phyloP scores from a whole-genome alignment of 2,797 vertebrate genomes.

The Hippoglossus hippoglossus region DNA sequence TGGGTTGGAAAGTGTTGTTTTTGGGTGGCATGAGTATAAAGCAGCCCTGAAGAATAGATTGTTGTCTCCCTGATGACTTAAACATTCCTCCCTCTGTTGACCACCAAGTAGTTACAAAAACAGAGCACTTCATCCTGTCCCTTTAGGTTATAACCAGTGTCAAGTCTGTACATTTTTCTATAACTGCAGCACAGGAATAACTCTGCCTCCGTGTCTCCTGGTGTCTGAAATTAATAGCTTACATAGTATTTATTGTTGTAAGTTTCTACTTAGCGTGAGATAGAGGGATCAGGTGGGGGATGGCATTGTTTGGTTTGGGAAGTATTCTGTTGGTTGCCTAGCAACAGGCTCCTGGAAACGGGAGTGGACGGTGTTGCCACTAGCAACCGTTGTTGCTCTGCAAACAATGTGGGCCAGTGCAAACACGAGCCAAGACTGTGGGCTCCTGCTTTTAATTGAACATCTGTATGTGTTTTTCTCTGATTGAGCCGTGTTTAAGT shows the following conservation, averaged over 20 bases:
- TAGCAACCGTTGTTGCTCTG: slow-evolving; percentile 96
- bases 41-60: slow-evolving; percentile 49
- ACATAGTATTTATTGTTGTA: slow-evolving; percentile 89
- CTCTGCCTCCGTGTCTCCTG: slow-evolving; percentile 69
- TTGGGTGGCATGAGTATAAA: slow-evolving; percentile 64
- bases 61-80: slow-evolving; percentile 69
- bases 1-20: slow-evolving; percentile 63
- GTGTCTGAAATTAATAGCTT: slow-evolving; percentile 91
- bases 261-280: slow-evolving; percentile 90
- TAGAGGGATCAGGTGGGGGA: slow-evolving; percentile 88
- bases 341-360: slow-evolving; percentile 93
- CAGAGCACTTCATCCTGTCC: slow-evolving; percentile 51
- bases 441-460: slow-evolving; percentile 90
- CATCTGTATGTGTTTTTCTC: slow-evolving; percentile 93
- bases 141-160: slow-evolving; percentile 60
- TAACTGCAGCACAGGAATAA: slow-evolving; percentile 76
- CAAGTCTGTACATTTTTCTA: slow-evolving; percentile 66
- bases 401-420: slow-evolving; percentile 95
- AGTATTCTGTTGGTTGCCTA: slow-evolving; percentile 91
- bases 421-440: slow-evolving; percentile 88
- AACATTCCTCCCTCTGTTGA: slow-evolving; percentile 64
- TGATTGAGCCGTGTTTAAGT: slow-evolving; percentile 79
- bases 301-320: slow-evolving; percentile 99
- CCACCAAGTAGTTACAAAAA: slow-evolving; percentile 53
- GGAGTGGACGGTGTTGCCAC: slow-evolving; percentile 92